Base-by-base conservation (phyloP, 2,113 vertebrate genomes). In the Eleginops maclovinus region DNA sequence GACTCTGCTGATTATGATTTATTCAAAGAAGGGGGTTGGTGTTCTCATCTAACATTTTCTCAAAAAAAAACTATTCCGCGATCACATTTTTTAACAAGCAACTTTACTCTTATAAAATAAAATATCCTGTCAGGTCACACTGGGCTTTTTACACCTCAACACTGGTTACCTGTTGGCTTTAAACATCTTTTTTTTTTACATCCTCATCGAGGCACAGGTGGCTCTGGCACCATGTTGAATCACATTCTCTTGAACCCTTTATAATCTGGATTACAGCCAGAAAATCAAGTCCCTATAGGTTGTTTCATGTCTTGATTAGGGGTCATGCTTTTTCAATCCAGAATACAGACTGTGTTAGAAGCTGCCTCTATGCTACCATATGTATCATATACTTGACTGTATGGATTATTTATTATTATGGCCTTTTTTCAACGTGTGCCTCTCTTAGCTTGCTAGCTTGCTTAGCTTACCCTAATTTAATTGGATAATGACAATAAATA, bases 1-100 rank as follows among this genome's bases (percentile, higher is more conserved):
- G 71, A 54, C 56, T 74, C 58, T 40, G 67, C 7, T 60, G 73
- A 76, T 76, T 72, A 50, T 79, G 72, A 83, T 73, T 77, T 67
- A 74, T 84, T 71, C 54, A 77, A 55, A 77, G 55, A 46, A n/a
- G 55, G 22, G 56, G 64, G 26, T 10, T 60, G 68, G 31, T 36
- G 55, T 49, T 73, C 64, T 59, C 49, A 81, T 68, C 58, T 77
- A 56, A 80, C 59, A 59, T 79, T 86, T 76, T 50, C 44, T 64
- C 51, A 40, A 21, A 63, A 36, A n/a, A 36, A 76, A 49, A 75
- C 77, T 64, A 16, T 41, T 36, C 31, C 31, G n/a, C n/a, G n/a
- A n/a, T n/a, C n/a, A n/a, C n/a, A n/a, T n/a, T n/a, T n/a, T n/a
- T n/a, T n/a, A n/a, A n/a, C n/a, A n/a, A n/a, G n/a, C n/a, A n/a